Conservation (phyloP, 2,113 vertebrate species). For the Rhea americana region DNA sequence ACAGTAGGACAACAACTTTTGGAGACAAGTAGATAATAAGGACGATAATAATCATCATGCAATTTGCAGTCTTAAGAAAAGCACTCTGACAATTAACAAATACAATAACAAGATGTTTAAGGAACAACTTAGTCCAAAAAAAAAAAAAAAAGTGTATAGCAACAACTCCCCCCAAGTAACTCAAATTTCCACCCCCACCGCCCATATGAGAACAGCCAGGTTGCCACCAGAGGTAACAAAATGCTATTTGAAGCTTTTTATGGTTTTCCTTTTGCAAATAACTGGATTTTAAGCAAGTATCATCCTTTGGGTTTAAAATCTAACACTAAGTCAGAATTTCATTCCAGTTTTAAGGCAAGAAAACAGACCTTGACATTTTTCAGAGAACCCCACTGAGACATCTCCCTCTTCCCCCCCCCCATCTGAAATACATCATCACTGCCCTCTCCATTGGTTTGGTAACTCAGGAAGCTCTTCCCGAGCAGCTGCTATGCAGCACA, state of each 20-base stretch:
- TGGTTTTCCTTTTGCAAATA: not conserved
- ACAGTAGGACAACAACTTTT: not conserved
- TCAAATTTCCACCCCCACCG: not conserved
- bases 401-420: not conserved
- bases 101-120: not conserved
- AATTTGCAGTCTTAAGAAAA: not conserved
- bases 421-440: not conserved
- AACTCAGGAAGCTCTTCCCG: not conserved
- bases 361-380: not conserved
- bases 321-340: not conserved
- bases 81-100: not conserved
- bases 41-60: not conserved
- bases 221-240: not conserved
- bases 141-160: not conserved
- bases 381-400: not conserved
- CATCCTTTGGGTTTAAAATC: not conserved
- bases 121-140: not conserved
- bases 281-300: not conserved
- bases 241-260: not conserved
- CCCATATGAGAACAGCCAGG: not conserved
- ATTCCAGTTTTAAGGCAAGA: not conserved
- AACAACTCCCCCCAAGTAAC: not conserved
- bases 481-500: not conserved
- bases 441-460: not conserved
- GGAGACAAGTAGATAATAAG: not conserved